Evolutionary conservation across 2,888 invertebrate genomes (phyloP), one percentile per base, ranked within the genome.

Genomic region (Periphyllus acericola): DNA sequence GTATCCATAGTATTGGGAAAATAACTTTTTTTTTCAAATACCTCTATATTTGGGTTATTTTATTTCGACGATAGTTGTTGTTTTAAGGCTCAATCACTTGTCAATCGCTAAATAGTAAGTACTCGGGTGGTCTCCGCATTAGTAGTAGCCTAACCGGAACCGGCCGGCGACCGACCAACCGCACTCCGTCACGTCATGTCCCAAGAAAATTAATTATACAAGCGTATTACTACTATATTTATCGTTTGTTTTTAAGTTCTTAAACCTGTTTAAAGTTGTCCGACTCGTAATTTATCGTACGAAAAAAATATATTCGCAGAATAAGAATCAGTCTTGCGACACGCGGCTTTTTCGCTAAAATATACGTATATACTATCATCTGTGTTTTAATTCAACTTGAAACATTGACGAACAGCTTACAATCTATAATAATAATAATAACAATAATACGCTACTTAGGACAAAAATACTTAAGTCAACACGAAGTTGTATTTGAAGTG

Each of bases 401-500:
- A 68, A 68, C 68, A 68, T 68, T n/a, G 8, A 9, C 29, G 14
- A 68, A 68, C 25, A 68, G 29, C 29, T 11, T 68, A 68, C n/a
- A 25, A 68, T 68, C 6, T 68, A 68, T 68, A n/a, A 68, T 68
- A n/a, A 29, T n/a, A 3, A 25, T 29, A 68, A 29, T 11, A 29
- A 68, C 5, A 11, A 68, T 68, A n/a, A 60, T n/a, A 4, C 14
- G 14, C 46, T 46, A 46, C 46, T 46, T 11, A 46, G 11, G 14
- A 80, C 36, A 66, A 80, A 80, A 66, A 66, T 11, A n/a, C 36
- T 66, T n/a, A n/a, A 36, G 34, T 79, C 34, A 79, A 80, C 80
- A 60, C 25, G 36, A 36, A 80, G 25, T 66, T 66, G 34, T 80
- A 9, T 25, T 80, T n/a, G n/a, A n/a, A 66, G 25, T 66, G 8